phyloP scores from a whole-genome alignment of 2,797 vertebrate species.

The Eidolon dupreanum region DNA sequence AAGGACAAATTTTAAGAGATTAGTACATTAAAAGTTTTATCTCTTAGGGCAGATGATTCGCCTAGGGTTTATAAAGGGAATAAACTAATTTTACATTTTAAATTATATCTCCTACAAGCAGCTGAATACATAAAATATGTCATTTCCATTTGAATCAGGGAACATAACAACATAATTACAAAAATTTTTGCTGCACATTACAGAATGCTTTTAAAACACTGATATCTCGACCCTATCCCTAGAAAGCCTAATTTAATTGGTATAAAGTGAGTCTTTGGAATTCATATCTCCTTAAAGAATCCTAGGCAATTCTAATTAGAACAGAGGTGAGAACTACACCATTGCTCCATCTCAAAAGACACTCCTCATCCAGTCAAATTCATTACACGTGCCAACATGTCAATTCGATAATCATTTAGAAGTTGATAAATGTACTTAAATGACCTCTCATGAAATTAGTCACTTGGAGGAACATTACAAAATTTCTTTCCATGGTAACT shows the following conservation, averaged over 20 bases:
- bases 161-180: neutral
- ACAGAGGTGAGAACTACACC: neutral
- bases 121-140: neutral
- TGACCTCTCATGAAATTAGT: neutral
- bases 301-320: neutral
- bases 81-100: slow-evolving; percentile 31
- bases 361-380: neutral
- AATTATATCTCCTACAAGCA: neutral
- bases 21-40: neutral
- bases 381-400: neutral
- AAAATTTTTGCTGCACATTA: neutral
- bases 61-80: neutral
- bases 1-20: neutral
- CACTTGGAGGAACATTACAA: neutral
- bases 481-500: neutral
- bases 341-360: neutral
- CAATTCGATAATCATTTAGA: neutral
- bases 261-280: neutral
- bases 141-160: neutral
- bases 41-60: neutral
- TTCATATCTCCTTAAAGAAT: neutral
- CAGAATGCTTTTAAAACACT: neutral
- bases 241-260: neutral
- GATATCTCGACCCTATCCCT: neutral
- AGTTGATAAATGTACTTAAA: neutral